phyloP scores from a whole-genome alignment of 2,888 invertebrate species.

The Apotomis turbidana region DNA sequence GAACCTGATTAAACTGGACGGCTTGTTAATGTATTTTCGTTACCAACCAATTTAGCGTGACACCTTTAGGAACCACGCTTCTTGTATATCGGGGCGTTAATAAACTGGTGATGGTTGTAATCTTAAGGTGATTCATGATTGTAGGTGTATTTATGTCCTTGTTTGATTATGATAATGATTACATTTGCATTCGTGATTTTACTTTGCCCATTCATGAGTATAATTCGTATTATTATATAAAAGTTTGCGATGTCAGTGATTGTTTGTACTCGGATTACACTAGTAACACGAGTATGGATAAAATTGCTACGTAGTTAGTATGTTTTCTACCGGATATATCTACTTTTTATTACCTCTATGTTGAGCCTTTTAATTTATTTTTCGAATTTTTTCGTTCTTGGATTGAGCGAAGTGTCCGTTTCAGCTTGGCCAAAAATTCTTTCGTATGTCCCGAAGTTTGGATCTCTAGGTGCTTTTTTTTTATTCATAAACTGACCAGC shows the following conservation, averaged over 20 bases:
- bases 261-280: constrained; percentile 13
- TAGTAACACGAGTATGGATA: not conserved
- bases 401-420: too few species aligned
- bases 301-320: not conserved
- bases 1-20: constrained; percentile 5
- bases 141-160: constrained; percentile 48
- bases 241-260: constrained; percentile 9
- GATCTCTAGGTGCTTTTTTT: too few species aligned
- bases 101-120: constrained; percentile 29
- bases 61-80: not conserved
- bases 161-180: constrained; percentile 43
- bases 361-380: not conserved
- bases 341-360: constrained; percentile 1
- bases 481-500: too few species aligned
- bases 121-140: constrained; percentile 44
- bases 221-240: constrained; percentile 25
- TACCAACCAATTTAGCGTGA: constrained; percentile 2
- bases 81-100: not conserved
- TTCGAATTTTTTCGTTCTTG: not conserved
- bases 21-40: constrained; percentile 16
- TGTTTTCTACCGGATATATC: not conserved
- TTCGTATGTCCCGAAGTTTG: too few species aligned
- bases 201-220: constrained; percentile 32
- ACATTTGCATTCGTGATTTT: constrained; percentile 36
- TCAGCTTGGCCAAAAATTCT: too few species aligned